Evolutionary conservation across 2,888 invertebrate genomes (phyloP), one percentile per base, ranked within the genome.

Genomic region (Athalia rosae): DNA sequence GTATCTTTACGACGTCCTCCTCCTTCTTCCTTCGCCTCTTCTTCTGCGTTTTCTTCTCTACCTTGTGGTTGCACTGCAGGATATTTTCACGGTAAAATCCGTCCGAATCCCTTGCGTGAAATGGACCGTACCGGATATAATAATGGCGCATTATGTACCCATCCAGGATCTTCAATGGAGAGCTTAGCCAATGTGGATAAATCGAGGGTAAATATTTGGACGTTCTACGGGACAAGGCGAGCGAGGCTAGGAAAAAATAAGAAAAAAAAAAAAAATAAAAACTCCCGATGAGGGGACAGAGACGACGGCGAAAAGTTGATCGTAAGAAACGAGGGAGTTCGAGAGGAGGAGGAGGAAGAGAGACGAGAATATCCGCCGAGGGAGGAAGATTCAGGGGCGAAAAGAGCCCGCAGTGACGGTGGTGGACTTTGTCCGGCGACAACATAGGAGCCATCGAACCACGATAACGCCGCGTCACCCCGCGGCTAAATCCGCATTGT

Each of bases 181-280:
- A 61, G 74, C 74, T 74, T 74, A 74, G 74, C 74, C 28, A 74
- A 59, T 11, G 74, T 74, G 74, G 74, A 74, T 74, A 74, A 74
- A 74, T 74, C 74, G 74, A 74, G 74, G 67, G 85, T 85, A 88
- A 88, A 88, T 88, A 88, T 88, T 88, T 88, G 88, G 88, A 88
- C 87, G 80, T 83, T 80, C 80, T 80, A 83, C 85, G 83, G 82
- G 78, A 81, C 82, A 83, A 80, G 80, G 83, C 81, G 79, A 80
- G 48, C 76, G 61, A 64, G 62, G 47, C 61, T 59, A 43, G 67
- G 11, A 73, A 79, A 66, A 66, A 69, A 76, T 62, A 28, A n/a
- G 28, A 28, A 28, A 28, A 28, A 2, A 28, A 28, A 28, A 28
- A 28, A 28, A 28, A 28, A 28, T 0, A 28, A 28, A 28, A 28